These are phyloP conservation scores for Istiophorus platypterus DNA, from an alignment of 2,113 vertebrate species.

Conservation along the genomic window DNA sequence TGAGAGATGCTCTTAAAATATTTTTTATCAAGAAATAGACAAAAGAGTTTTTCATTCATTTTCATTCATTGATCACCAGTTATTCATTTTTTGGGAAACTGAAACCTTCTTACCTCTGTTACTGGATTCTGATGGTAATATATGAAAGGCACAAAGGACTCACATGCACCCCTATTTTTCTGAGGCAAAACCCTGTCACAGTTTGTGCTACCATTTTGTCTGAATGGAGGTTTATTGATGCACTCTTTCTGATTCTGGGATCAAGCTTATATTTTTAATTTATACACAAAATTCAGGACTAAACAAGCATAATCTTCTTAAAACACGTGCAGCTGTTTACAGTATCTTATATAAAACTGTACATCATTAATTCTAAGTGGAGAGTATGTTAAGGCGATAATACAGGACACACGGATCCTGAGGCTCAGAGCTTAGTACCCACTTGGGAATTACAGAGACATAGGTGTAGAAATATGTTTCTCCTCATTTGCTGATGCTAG, in stretches of 20 bases:
- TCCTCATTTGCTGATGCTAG: slow-evolving; percentile 58
- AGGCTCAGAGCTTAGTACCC: slow-evolving; percentile 18
- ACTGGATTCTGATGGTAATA: background rate
- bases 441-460: slow-evolving; percentile 35
- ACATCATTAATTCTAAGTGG: slow-evolving; percentile 3
- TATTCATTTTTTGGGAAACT: background rate
- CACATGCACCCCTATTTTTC: background rate
- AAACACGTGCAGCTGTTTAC: background rate
- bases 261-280: background rate
- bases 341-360: slow-evolving; percentile 4
- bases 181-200: background rate
- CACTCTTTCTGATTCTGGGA: background rate
- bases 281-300: background rate
- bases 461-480: slow-evolving; percentile 39
- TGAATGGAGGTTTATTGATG: background rate
- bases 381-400: slow-evolving; percentile 16
- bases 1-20: background rate
- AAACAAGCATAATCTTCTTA: background rate
- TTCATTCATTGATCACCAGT: background rate
- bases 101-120: background rate
- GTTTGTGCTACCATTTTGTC: background rate
- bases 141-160: background rate
- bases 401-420: background rate
- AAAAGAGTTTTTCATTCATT: background rate
- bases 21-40: background rate